A percentile compares a stretch with the other conserved stretches of the same genome.
These are phyloP conservation scores for Cryptocheilus praepositus DNA, from an alignment of 2,888 invertebrate species.

Conservation along the genomic window DNA sequence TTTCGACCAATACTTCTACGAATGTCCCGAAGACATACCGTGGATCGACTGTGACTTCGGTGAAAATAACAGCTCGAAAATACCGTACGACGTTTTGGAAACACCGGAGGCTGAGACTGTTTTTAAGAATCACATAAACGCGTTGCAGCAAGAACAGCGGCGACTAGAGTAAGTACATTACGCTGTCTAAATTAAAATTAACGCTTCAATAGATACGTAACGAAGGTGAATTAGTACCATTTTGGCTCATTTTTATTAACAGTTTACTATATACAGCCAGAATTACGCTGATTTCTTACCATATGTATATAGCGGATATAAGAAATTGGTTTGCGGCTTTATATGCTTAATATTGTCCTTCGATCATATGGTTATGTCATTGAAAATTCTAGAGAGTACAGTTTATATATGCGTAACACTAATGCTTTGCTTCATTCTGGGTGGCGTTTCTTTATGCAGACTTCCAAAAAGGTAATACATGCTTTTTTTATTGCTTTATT, in stretches of 20 bases:
- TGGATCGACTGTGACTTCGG: conserved; percentile 86
- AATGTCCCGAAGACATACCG: conserved; percentile 85
- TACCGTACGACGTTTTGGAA: conserved; percentile 94
- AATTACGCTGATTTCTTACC: conserved; percentile 1
- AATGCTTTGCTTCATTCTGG: conserved; percentile 74
- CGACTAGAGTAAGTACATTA: conserved; percentile 87
- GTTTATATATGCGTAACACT: conserved; percentile 44
- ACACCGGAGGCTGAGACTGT: conserved; percentile 94
- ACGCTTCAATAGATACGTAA: conserved; percentile 15
- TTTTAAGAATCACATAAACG: conserved; percentile 93
- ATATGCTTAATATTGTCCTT: conserved; percentile 9
- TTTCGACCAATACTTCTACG: conserved; percentile 94
- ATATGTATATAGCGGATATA: conserved; percentile 3
- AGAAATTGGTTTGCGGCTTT: conserved; percentile 5
- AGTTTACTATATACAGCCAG: background rate
- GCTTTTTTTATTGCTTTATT: conserved; percentile 42
- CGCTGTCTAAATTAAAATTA: conserved; percentile 15
- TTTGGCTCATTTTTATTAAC: conserved; percentile 2
- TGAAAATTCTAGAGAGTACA: conserved; percentile 18
- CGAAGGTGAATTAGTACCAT: conserved; percentile 2
- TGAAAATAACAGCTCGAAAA: conserved; percentile 84
- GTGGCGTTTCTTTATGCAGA: conserved; percentile 75
- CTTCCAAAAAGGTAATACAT: conserved; percentile 77
- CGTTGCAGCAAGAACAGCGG: conserved; percentile 93
- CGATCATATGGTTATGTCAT: conserved; percentile 8